A percentile compares a stretch with the other conserved stretches of the same genome.
Conservation (phyloP, 2,113 vertebrate species). For the Odocoileus hemionus region DNA sequence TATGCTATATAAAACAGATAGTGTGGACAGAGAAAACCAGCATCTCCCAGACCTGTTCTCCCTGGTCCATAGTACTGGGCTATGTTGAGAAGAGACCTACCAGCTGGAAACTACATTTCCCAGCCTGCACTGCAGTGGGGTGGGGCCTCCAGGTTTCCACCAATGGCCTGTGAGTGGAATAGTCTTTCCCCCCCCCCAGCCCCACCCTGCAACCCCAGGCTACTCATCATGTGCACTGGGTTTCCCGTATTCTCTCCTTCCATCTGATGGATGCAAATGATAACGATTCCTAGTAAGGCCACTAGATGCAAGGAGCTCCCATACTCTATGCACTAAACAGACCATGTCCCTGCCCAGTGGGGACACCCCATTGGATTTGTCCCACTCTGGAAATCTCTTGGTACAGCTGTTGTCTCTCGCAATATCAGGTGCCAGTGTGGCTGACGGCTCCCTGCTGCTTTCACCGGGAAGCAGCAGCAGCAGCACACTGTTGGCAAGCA, state of each 20-base stretch:
- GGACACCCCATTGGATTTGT: neutral
- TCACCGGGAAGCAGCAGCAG: neutral
- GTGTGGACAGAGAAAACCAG: fast-evolving
- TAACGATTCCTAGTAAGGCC: neutral
- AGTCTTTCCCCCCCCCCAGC: too few relatives aligned
- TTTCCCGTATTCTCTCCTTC: neutral
- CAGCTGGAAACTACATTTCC: neutral
- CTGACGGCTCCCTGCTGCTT: fast-evolving
- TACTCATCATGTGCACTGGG: neutral
- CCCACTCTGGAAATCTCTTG: neutral
- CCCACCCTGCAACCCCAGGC: neutral
- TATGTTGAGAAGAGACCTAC: neutral
- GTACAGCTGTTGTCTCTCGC: neutral
- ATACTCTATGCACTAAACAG: neutral
- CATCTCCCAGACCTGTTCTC: neutral
- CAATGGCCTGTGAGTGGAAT: neutral
- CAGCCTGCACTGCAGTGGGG: fast-evolving
- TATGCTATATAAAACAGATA: neutral
- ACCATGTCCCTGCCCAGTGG: neutral
- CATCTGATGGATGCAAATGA: neutral
- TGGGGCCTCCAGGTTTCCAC: fast-evolving
- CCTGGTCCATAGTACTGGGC: neutral
- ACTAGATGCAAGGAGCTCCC: neutral
- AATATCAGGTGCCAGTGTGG: neutral
- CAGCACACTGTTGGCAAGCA: neutral